Evolutionary conservation across 2,888 invertebrate species (phyloP), one percentile per base, ranked within the genome.

Genomic region (Pollenia griseotomentosa): DNA sequence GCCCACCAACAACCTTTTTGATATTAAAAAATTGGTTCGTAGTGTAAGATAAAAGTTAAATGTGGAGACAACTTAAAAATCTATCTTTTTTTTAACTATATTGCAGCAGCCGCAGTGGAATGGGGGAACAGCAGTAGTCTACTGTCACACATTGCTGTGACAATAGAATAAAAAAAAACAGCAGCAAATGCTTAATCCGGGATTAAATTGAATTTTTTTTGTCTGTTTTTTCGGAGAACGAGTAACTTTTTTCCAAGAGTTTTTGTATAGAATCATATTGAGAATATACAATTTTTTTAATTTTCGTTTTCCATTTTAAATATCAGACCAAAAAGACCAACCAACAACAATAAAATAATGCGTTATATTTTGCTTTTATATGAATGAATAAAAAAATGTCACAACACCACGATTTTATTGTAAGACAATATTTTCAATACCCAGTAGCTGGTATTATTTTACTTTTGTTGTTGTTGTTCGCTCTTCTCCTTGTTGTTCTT

Each of bases 361-460:
- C 19, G 23, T 46, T 65, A 7, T 55, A 57, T 55, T 33, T 81
- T 42, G 51, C 5, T 53, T 44, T 14, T 19, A 33, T 12, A 46
- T 12, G n/a, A 68, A 44, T 12, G n/a, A 33, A 48, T 71, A 70
- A 61, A 78, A 63, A 44, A 74, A 66, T 81, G 80, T 81, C 77
- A 83, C 65, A 68, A 83, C 74, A 71, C 59, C 70, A 82, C 71
- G 61, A 77, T 85, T 73, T 81, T 78, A 73, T 85, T 82, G 77
- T 85, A 68, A 85, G 80, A 74, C 84, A 79, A 80, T 70, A 74
- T 80, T 85, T 85, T 59, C 84, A 80, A 85, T 85, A 85, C n/a
- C 74, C 84, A 80, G 84, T 80, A 85, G 84, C 84, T 61, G 63
- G 7, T 73, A 61, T 71, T 68, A 61, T 71, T 68, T 23, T 71